These are phyloP conservation scores for Phycodurus eques DNA, from an alignment of 2,113 vertebrate genomes.

Conservation along the genomic window DNA sequence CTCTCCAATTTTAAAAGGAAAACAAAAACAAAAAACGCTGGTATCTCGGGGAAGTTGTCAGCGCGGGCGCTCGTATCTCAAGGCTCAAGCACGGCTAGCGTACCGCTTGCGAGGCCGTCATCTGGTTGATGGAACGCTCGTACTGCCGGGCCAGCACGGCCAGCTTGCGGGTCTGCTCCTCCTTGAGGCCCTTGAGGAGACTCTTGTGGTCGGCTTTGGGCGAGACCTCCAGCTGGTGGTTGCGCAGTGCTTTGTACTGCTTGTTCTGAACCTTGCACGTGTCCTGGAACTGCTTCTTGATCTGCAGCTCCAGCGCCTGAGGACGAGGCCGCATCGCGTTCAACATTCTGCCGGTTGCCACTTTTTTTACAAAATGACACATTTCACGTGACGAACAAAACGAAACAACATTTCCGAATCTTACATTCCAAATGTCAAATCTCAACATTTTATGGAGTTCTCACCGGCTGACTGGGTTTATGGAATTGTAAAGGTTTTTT, in stretches of 20 bases:
- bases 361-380: no score
- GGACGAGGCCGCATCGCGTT: conserved; percentile 27
- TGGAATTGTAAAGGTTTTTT: no score
- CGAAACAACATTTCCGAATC: no score
- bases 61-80: no score
- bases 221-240: conserved; percentile 98
- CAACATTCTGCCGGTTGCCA: no score
- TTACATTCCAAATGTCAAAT: no score
- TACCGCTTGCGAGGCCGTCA: conserved; percentile 98
- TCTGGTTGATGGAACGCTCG: conserved; percentile 98
- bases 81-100: conserved; percentile 7
- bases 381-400: no score
- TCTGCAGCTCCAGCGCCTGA: conserved; percentile 97
- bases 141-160: conserved; percentile 97
- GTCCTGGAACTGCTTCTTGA: conserved; percentile 99
- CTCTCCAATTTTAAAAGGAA: no score
- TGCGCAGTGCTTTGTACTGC: conserved; percentile 99
- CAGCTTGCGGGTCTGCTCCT: conserved; percentile 97
- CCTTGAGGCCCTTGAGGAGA: conserved; percentile 93
- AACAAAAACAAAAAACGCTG: no score
- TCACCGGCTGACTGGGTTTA: no score
- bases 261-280: conserved; percentile 99
- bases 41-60: no score
- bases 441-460: no score
- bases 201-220: conserved; percentile 96